Base-by-base conservation (phyloP, 2,888 invertebrate species). In the Thyatira batis region DNA sequence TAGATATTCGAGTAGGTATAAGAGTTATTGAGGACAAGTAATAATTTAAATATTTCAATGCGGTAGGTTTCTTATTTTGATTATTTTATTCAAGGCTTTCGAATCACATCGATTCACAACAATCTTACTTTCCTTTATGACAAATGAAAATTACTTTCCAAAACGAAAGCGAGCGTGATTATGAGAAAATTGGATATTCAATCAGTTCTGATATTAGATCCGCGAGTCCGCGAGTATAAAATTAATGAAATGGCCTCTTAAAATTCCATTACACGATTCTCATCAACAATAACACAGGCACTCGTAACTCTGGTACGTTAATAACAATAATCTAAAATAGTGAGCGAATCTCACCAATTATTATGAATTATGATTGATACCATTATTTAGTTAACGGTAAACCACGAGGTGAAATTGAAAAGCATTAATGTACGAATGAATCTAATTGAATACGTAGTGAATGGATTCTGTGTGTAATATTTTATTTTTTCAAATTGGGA, bases 281-380 rank as follows among this genome's bases (percentile, higher is more conserved):
- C 72, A 69, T 67, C 67, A 69, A 61, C 54, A 64, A 61, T 67
- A 69, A 61, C 66, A 61, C 67, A 64, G 63, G 67, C 57, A 69
- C 69, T 68, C 71, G 73, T 75, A 75, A 73, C 73, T 70, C 67
- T 51, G 51, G 50, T 55, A 48, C 17, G 48, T 61, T 83, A 82
- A 84, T 85, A 82, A 81, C 76, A 72, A 78, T 76, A 69, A 76
- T 78, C 80, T 71, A 69, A 79, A 80, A 80, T 78, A 76, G 75
- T 69, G 71, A 70, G 75, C 74, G 77, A 82, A 82, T 80, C 78
- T 69, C 67, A 55, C 71, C 70, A 71, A 67, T 73, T 76, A 76
- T 79, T 74, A 85, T 84, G 85, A 85, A 39, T 84, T 82, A 82
- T 84, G 85, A 85, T 85, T 85, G 80, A 87, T 85, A 78, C 72